Percentiles rank a stretch among this genome's conserved stretches.
Conservation (phyloP, 2,113 vertebrate species). For the Anarrhichthys ocellatus region DNA sequence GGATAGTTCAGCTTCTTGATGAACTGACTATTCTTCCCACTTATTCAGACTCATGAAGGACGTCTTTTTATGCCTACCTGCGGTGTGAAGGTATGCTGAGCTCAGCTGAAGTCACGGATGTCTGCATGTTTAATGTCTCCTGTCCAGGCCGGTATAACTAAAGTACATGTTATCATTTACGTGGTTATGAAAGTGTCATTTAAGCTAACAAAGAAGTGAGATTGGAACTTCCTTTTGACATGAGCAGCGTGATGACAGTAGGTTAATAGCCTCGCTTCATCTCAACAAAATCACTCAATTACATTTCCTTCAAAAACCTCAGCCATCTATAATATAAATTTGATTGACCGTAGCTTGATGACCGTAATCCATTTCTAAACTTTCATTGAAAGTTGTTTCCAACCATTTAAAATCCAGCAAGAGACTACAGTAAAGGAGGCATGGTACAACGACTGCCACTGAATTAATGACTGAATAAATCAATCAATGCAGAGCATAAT, state of each 20-base stretch:
- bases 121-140: neutral
- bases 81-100: neutral
- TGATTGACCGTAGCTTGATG: conserved; percentile 4
- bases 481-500: too few relatives aligned
- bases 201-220: neutral
- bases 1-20: neutral
- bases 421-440: too few relatives aligned
- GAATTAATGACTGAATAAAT: too few relatives aligned
- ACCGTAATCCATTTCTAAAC: neutral
- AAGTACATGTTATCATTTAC: neutral
- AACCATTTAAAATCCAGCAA: too few relatives aligned
- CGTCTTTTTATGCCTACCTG: neutral
- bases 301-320: neutral
- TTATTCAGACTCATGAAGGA: neutral
- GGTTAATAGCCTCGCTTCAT: neutral
- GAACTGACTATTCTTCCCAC: neutral
- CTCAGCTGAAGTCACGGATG: conserved; percentile 2
- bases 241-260: neutral
- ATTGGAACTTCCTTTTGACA: neutral
- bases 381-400: too few relatives aligned
- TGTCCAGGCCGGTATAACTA: neutral
- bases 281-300: neutral
- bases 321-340: neutral
- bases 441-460: too few relatives aligned
- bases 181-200: neutral